These are phyloP conservation scores for Branchipolynoe longqiensis DNA, from an alignment of 2,888 invertebrate species.

Conservation along the genomic window DNA sequence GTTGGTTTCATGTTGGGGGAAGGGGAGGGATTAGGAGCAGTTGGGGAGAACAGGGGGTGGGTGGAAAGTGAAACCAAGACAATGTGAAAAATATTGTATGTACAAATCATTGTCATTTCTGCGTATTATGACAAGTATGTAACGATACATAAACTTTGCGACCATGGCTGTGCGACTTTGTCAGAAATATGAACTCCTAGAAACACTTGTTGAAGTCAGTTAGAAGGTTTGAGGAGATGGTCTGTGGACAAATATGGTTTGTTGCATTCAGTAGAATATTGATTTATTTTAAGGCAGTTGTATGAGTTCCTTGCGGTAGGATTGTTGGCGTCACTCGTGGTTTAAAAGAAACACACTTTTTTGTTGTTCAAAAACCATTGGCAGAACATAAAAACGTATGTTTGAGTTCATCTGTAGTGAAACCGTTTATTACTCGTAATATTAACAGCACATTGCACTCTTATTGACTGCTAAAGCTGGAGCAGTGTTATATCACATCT, in stretches of 20 bases:
- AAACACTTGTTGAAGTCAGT: neutral
- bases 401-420: too few species aligned
- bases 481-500: too few species aligned
- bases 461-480: too few species aligned
- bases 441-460: too few species aligned
- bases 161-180: constrained; percentile 35
- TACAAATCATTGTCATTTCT: constrained; percentile 4
- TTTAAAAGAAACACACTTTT: too few species aligned
- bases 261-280: neutral
- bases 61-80: constrained; percentile 1
- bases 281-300: neutral
- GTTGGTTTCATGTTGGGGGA: constrained; percentile 3
- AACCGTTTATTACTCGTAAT: too few species aligned
- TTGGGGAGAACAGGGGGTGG: neutral
- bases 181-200: constrained; percentile 8
- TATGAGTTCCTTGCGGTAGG: too few species aligned
- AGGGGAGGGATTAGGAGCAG: neutral
- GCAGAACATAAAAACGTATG: too few species aligned
- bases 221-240: neutral
- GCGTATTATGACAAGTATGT: constrained; percentile 5
- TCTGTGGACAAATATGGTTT: neutral
- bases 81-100: constrained; percentile 9
- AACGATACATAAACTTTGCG: constrained; percentile 6
- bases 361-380: too few species aligned
- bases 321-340: too few species aligned